phyloP scores from a whole-genome alignment of 1,140 invertebrate genomes.

The Thaumatotibia leucotreta region DNA sequence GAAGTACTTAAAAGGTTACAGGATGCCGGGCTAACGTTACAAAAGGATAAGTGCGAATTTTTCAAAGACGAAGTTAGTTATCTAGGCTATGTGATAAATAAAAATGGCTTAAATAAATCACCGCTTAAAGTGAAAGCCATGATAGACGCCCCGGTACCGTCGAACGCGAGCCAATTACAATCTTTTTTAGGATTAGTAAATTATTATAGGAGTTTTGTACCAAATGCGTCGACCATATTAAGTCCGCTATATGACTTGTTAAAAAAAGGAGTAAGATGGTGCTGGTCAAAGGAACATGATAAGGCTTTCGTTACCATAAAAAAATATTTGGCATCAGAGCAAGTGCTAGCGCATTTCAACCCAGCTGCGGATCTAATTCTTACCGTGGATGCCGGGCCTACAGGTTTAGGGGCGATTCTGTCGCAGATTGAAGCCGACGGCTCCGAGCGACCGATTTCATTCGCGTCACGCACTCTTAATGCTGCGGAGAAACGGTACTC shows the following conservation, averaged over 20 bases:
- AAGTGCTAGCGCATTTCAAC: constrained; percentile 8
- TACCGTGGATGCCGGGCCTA: not conserved
- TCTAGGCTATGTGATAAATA: constrained; percentile 28
- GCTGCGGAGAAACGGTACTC: constrained; percentile 61
- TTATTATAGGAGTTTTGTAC: constrained; percentile 19
- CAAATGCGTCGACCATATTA: constrained; percentile 9
- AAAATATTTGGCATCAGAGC: not conserved
- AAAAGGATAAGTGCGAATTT: constrained; percentile 14
- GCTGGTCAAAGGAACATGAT: not conserved
- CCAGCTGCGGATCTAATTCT: constrained; percentile 2
- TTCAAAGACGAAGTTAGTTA: constrained; percentile 21
- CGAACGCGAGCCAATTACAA: no score
- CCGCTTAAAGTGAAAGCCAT: constrained; percentile 18
- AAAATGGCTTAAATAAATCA: constrained; percentile 26
- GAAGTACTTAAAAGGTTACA: not conserved
- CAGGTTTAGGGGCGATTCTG: constrained; percentile 38
- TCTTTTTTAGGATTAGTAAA: constrained; percentile 19
- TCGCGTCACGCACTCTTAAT: constrained; percentile 56
- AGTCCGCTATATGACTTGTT: constrained; percentile 17
- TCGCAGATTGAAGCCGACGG: constrained; percentile 44
- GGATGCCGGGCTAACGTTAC: constrained; percentile 12
- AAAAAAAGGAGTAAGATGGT: no score
- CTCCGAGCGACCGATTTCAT: constrained; percentile 57
- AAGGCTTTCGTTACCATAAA: constrained; percentile 1
- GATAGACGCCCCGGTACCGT: constrained; percentile 4